These are phyloP conservation scores for Cygnus buccinator DNA, from an alignment of 2,113 vertebrate species.

Conservation along the genomic window DNA sequence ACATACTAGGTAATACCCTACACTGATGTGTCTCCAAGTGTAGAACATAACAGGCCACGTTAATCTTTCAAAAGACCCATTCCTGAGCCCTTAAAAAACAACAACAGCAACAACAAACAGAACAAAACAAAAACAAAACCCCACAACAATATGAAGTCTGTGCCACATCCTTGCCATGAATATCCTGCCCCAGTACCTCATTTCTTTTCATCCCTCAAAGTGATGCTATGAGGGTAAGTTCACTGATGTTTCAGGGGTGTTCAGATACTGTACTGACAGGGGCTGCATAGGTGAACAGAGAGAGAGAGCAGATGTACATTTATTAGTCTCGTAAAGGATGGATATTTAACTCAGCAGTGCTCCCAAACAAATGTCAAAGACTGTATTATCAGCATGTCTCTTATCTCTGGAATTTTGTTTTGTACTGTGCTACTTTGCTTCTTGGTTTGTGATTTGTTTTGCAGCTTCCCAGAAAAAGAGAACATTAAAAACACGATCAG, in stretches of 20 bases:
- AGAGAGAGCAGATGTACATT: not conserved
- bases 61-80: not conserved
- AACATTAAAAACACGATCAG: not conserved
- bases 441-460: slow-evolving; percentile 39
- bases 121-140: no score
- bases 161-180: not conserved
- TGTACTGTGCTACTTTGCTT: not conserved
- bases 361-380: slow-evolving; percentile 32
- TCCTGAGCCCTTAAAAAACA: not conserved
- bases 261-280: not conserved
- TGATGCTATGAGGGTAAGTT: not conserved
- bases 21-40: not conserved
- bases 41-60: not conserved
- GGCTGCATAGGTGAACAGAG: not conserved
- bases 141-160: not conserved
- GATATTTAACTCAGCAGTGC: slow-evolving; percentile 15
- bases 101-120: no score
- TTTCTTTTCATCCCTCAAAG: not conserved
- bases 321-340: not conserved
- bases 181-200: not conserved
- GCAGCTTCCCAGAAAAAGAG: slow-evolving; percentile 17
- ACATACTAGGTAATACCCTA: not conserved
- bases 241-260: not conserved
- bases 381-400: slow-evolving; percentile 11
- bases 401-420: slow-evolving; percentile 61